These are phyloP conservation scores for Idaea biselata DNA, from an alignment of 2,888 invertebrate species.

Conservation along the genomic window DNA sequence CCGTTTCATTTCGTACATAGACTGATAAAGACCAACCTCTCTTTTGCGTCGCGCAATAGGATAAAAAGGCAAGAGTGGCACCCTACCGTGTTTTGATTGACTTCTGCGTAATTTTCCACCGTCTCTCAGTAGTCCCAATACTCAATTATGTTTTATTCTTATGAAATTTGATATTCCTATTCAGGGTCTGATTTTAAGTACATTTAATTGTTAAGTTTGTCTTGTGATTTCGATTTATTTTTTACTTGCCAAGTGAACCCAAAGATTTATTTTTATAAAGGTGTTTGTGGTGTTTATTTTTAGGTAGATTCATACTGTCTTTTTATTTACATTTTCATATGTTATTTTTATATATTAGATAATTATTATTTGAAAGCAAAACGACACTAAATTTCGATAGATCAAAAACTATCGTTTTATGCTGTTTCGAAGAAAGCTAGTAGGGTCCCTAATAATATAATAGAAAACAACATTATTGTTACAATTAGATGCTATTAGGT, in stretches of 20 bases:
- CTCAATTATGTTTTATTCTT: slow-evolving; percentile 38
- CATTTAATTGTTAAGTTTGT: slow-evolving; percentile 50
- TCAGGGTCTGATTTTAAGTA: slow-evolving; percentile 50
- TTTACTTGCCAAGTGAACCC: slow-evolving; percentile 66
- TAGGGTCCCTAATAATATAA: too few relatives aligned
- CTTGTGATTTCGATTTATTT: slow-evolving; percentile 47
- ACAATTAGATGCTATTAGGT: too few relatives aligned
- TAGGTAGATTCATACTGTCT: slow-evolving; percentile 16
- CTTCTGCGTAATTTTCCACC: neutral
- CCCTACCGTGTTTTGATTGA: neutral
- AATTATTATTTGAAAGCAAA: neutral
- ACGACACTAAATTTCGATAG: neutral
- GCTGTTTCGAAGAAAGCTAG: too few relatives aligned
- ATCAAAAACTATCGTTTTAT: too few relatives aligned
- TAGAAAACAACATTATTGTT: too few relatives aligned
- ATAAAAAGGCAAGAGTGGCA: neutral
- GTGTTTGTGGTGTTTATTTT: slow-evolving; percentile 42
- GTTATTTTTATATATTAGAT: neutral
- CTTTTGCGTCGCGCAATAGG: too few relatives aligned
- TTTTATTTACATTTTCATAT: neutral
- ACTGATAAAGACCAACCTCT: too few relatives aligned
- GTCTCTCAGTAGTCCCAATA: slow-evolving; percentile 29
- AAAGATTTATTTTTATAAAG: slow-evolving; percentile 60
- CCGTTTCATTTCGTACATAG: too few relatives aligned
- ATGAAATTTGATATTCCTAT: slow-evolving; percentile 54